Base-by-base conservation (phyloP, 2,113 vertebrate species). In the Clupea harengus region DNA sequence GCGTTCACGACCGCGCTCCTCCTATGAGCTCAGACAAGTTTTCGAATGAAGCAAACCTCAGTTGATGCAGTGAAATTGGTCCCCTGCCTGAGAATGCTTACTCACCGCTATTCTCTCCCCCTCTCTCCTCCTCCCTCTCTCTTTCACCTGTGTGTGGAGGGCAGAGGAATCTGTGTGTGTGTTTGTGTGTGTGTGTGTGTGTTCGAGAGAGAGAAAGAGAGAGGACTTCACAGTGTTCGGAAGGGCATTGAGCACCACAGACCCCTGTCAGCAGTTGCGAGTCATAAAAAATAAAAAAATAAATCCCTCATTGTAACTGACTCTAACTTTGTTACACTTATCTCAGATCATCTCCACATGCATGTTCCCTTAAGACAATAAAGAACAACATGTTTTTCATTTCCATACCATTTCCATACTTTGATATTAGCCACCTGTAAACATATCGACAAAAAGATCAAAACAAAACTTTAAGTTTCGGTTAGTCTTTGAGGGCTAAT, bases 41-140 rank as follows among this genome's bases (percentile, higher is more conserved):
- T 32, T 78, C 72, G 72, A 39, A 32, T 78, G 72, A 44, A 18
- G 72, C 72, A 78, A 78, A 78, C 72, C 72, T 78, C 72, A 78
- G 72, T 78, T 78, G 72, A 85, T 87, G 75, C 57, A 4, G 18
- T 75, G 47, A 11, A 82, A 32, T 47, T 20, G 54, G 32, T 46
- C 60, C 6, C 45, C 6, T n/a, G 15, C 22, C 28, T 25, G 64
- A 67, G 64, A 67, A 3, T 52, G 39, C 84, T 49, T 52, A 57
- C 49, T 57, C 84, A 39, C 67, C 25, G 64, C 20, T 32, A 32
- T 47, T 89, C 83, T 82, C 81, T 72, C 20, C 64, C 86, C 81
- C 60, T 87, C 75, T 80, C 44, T 47, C 60, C 15, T 81, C 57
- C 64, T 49, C 45, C 67, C 47, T 32, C 67, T 2, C 28, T 8